phyloP scores from a whole-genome alignment of 2,113 vertebrate genomes.

The Limanda limanda region DNA sequence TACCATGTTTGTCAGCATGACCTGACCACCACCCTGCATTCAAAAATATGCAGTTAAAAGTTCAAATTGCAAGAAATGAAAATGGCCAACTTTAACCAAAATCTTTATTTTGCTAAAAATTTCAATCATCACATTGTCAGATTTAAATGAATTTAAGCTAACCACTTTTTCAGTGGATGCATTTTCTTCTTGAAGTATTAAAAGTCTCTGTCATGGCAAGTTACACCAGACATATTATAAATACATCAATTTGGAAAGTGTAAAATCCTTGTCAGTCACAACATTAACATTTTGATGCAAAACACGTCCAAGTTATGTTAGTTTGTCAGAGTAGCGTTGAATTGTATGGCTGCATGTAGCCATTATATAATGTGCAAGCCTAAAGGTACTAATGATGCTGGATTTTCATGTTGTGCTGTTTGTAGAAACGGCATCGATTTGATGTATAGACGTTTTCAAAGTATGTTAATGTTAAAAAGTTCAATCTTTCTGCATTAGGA shows the following conservation, averaged over 20 bases:
- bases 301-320: conserved; percentile 37
- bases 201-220: neutral
- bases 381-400: conserved; percentile 78
- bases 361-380: conserved; percentile 56
- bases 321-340: conserved; percentile 59
- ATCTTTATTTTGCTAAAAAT: neutral
- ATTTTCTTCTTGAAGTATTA: neutral
- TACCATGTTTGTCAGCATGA: neutral
- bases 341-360: conserved; percentile 64
- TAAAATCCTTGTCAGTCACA: neutral
- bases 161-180: neutral
- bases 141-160: conserved; percentile 3
- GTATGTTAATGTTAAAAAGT: conserved; percentile 37
- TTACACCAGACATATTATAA: neutral
- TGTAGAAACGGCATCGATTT: conserved; percentile 50
- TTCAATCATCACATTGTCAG: neutral
- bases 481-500: conserved; percentile 65
- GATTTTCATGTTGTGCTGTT: conserved; percentile 68
- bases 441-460: conserved; percentile 60
- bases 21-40: conserved; percentile 13
- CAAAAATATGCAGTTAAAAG: conserved; percentile 16
- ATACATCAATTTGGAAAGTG: neutral
- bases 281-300: conserved; percentile 12
- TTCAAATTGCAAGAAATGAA: neutral
- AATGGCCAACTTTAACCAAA: neutral